Conservation (phyloP, 2,888 invertebrate species). For the Balanococcus diminutus region DNA sequence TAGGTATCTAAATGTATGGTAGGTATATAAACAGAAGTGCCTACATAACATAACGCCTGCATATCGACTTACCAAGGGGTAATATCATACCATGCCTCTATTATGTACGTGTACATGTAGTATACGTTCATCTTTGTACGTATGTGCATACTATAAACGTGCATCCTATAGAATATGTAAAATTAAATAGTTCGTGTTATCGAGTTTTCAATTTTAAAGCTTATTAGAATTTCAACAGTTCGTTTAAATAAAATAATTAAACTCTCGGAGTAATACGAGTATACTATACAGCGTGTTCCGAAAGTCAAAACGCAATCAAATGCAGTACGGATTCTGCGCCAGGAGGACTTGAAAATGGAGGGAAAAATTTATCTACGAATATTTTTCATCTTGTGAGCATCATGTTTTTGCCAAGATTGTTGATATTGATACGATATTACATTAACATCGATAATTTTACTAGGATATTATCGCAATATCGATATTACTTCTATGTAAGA, state of each 20-base stretch:
- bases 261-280: neutral
- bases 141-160: neutral
- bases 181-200: neutral
- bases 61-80: neutral
- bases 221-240: conserved; percentile 9
- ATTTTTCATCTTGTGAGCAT: too few relatives aligned
- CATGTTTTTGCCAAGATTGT: too few relatives aligned
- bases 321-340: neutral
- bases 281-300: neutral
- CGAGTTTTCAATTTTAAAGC: conserved; percentile 3
- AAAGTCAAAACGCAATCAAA: neutral
- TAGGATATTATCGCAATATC: too few relatives aligned
- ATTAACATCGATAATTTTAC: too few relatives aligned
- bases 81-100: neutral
- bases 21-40: too few relatives aligned
- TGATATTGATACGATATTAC: too few relatives aligned
- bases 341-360: neutral
- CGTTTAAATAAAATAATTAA: neutral
- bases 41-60: neutral
- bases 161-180: neutral
- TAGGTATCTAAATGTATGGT: too few relatives aligned
- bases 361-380: too few relatives aligned
- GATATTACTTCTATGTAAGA: too few relatives aligned
- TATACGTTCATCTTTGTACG: neutral
- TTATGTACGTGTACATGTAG: too few relatives aligned